Base-by-base conservation (phyloP, 2,888 invertebrate genomes). In the Lepidochrysops patricia region DNA sequence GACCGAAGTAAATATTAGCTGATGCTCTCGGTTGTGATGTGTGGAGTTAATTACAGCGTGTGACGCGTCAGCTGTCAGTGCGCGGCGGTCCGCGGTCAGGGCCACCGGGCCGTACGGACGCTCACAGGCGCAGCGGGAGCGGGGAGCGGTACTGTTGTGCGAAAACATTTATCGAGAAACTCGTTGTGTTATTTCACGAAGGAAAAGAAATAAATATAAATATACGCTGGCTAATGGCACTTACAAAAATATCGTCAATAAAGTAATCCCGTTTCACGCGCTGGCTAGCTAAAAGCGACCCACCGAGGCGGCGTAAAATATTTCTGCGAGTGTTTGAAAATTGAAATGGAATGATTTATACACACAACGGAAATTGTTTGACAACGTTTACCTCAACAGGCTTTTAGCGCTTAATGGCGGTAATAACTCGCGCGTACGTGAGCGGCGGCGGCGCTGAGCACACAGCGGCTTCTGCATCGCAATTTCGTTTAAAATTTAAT, bases 401-500 rank as follows among this genome's bases (percentile, higher is more conserved):
- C 43, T 43, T 43, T 43, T 23, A 43, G 23, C 43, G 23, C 13
- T 37, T 50, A 50, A 50, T 50, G 50, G 25, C 32, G 43, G 19
- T 25, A 37, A 58, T 50, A 58, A 34, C 19, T 26, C 32, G 23
- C 25, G 43, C 43, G 43, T 50, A 58, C 23, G 58, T 27, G 26
- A 27, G 13, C 52, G 13, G 9, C 7, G 5, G 34, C 43, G 43
- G 57, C 60, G 59, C 59, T 50, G 60, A 23, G n/a, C n/a, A n/a
- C n/a, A 34, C 43, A 19, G 7, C 48, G 12, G 25, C 13, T 7
- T 26, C 48, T 57, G 52, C 62, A 60, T 62, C 52, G 61, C 58
- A 34, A 58, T 61, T 60, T 60, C 54, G 60, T 37, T 61, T 63
- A 58, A 63, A 62, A 63, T 60, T 63, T 61, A 62, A 62, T 62